These are phyloP conservation scores for Paedocypris micromegethes DNA, from an alignment of 2,797 vertebrate species.

Conservation along the genomic window DNA sequence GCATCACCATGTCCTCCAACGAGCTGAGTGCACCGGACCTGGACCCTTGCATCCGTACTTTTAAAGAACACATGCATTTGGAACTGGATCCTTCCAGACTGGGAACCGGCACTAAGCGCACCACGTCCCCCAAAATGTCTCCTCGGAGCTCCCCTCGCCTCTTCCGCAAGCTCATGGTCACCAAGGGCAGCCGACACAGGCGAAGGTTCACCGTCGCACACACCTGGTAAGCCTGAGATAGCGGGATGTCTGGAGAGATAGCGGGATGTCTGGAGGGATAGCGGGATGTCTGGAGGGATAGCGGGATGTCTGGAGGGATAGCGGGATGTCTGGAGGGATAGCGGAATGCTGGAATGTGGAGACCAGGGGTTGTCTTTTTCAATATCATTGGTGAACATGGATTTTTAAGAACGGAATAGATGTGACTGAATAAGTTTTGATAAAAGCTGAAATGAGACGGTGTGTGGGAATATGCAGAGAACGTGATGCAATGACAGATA, in stretches of 20 bases:
- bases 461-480: slow-evolving; percentile 3
- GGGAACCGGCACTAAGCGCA: slow-evolving; percentile 70
- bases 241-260: neutral
- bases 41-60: slow-evolving; percentile 91
- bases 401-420: neutral
- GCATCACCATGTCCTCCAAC: slow-evolving; percentile 79
- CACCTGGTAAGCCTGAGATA: slow-evolving; percentile 84
- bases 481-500: neutral
- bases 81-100: slow-evolving; percentile 90
- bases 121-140: slow-evolving; percentile 91
- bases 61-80: slow-evolving; percentile 97
- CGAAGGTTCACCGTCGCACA: slow-evolving; percentile 96
- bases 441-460: slow-evolving; percentile 12
- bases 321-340: slow-evolving; percentile 51
- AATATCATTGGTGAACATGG: too few species aligned
- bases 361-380: too few species aligned
- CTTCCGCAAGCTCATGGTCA: slow-evolving; percentile 96
- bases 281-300: slow-evolving; percentile 51
- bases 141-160: slow-evolving; percentile 93
- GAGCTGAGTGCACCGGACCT: slow-evolving; percentile 76
- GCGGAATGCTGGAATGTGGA: neutral
- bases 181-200: slow-evolving; percentile 93
- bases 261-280: neutral
- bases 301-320: neutral
- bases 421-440: slow-evolving; percentile 1